Conservation (phyloP, 2,888 invertebrate genomes). For the Cyaniris semiargus region DNA sequence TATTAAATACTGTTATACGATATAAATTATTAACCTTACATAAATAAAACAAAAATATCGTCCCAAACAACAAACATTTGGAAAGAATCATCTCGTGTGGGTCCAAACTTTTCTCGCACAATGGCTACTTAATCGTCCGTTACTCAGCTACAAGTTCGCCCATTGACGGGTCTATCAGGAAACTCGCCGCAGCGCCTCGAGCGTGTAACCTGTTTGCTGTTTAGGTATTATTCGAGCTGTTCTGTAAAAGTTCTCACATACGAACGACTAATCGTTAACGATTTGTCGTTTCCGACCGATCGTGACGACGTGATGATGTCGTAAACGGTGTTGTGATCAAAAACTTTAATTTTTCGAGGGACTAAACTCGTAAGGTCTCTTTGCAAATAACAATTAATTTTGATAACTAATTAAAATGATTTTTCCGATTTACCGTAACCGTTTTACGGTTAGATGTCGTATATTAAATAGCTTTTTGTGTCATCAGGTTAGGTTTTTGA, state of each 20-base stretch:
- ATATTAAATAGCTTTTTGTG: no score
- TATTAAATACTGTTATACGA: no score
- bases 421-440: no score
- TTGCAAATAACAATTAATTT: no score
- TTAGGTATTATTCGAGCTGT: background rate
- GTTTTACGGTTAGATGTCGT: no score
- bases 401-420: no score
- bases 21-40: no score
- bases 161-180: background rate
- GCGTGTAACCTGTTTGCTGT: constrained; percentile 6
- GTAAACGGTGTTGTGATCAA: no score
- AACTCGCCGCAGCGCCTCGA: background rate
- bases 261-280: background rate
- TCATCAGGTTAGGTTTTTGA: no score
- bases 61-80: background rate
- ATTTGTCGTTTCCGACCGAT: background rate
- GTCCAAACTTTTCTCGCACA: background rate
- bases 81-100: background rate
- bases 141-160: background rate
- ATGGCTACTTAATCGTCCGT: constrained; percentile 10
- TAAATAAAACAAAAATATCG: background rate
- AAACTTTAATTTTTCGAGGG: no score
- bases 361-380: no score
- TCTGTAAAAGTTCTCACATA: background rate
- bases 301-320: no score